phyloP scores from a whole-genome alignment of 2,888 invertebrate genomes.

The Beris morrisii region DNA sequence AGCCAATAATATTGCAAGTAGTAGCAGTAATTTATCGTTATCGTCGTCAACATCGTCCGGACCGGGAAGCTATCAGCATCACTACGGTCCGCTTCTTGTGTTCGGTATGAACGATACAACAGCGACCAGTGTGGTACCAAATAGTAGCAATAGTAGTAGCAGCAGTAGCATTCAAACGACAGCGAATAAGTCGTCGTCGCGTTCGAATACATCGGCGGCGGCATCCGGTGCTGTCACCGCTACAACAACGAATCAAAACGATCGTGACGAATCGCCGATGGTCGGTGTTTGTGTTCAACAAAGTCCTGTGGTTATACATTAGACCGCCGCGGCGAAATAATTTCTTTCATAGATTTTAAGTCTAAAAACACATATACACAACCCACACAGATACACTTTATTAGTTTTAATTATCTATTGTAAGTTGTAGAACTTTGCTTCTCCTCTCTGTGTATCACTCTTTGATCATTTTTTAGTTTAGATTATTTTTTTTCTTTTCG shows the following conservation, averaged over 20 bases:
- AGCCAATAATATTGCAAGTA: conserved; percentile 8
- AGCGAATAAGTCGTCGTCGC: conserved; percentile 37
- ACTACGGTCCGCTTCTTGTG: conserved; percentile 38
- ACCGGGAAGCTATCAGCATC: conserved; percentile 39
- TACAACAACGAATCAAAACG: conserved; percentile 48
- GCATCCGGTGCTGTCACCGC: conserved; percentile 2
- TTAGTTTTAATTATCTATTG: too few relatives aligned
- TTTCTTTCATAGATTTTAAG: conserved; percentile 7
- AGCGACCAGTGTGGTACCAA: not conserved
- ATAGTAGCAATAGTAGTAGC: conserved; percentile 41
- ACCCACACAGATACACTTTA: too few relatives aligned
- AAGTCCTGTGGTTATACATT: conserved; percentile 89
- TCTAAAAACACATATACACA: too few relatives aligned
- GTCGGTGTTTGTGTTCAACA: conserved; percentile 88
- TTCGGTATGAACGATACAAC: conserved; percentile 35
- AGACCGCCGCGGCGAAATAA: conserved; percentile 33
- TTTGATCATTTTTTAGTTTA: not conserved
- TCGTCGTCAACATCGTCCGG: conserved; percentile 34
- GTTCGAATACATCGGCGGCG: conserved; percentile 24
- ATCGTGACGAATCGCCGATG: conserved; percentile 77
- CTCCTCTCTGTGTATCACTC: not conserved
- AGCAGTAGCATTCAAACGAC: conserved; percentile 1
- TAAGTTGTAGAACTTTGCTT: too few relatives aligned
- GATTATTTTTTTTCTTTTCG: conserved; percentile 1
- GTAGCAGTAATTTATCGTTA: conserved; percentile 38